A percentile compares a stretch with the other conserved stretches of the same genome.
phyloP scores from a whole-genome alignment of 1,140 invertebrate genomes.

The Spodoptera litura region DNA sequence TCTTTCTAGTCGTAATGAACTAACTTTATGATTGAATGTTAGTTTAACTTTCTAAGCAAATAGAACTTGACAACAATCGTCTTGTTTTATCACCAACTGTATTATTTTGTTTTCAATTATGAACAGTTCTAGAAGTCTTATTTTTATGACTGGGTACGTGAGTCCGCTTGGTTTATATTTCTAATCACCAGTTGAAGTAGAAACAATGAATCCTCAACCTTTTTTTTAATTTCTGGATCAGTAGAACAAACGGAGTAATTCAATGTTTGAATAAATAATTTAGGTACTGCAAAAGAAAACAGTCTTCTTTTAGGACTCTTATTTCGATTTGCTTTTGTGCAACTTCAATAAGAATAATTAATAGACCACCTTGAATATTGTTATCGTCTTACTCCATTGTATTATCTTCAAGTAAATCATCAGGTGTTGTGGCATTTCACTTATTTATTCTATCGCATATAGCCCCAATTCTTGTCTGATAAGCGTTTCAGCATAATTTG shows the following conservation, averaged over 20 bases:
- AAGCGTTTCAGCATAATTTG: slow-evolving; percentile 36
- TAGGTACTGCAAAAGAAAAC: neutral
- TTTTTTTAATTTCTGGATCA: too few species aligned
- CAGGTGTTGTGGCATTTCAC: neutral
- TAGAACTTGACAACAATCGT: too few species aligned
- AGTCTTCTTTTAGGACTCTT: too few species aligned
- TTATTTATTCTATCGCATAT: neutral
- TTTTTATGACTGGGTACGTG: neutral
- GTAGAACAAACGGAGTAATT: neutral
- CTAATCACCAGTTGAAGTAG: too few species aligned
- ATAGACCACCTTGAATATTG: too few species aligned
- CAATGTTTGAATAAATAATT: too few species aligned
- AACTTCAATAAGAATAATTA: too few species aligned
- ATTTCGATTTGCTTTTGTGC: too few species aligned
- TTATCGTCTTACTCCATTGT: neutral
- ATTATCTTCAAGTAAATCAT: neutral
- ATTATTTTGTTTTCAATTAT: neutral
- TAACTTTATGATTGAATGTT: neutral
- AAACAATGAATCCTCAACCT: too few species aligned
- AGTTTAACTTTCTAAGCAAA: neutral
- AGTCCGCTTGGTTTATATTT: neutral
- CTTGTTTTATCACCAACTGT: neutral
- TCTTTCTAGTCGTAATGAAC: neutral
- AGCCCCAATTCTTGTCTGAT: slow-evolving; percentile 12
- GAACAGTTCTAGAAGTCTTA: neutral